Conservation (phyloP, 2,888 invertebrate genomes). For the Acanthacorydalis orientalis region DNA sequence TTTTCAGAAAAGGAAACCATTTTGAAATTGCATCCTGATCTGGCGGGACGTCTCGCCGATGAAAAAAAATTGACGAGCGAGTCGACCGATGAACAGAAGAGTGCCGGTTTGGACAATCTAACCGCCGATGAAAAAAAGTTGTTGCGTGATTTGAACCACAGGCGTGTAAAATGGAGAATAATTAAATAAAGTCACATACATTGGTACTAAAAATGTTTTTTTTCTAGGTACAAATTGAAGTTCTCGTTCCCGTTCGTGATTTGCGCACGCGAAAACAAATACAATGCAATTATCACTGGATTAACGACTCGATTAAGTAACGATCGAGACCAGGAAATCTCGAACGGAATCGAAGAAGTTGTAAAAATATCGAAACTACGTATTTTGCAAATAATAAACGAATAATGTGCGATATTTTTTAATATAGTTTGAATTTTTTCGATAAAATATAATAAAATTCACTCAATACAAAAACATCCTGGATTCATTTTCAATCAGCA, state of each 20-base stretch:
- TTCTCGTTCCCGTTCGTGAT: conserved; percentile 54
- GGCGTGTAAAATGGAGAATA: conserved; percentile 17
- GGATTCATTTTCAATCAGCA: too few species aligned
- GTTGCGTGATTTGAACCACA: conserved; percentile 29
- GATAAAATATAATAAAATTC: too few species aligned
- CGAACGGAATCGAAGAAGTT: conserved; percentile 42
- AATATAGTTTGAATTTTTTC: too few species aligned
- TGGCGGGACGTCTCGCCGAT: conserved; percentile 39
- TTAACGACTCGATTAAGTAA: conserved; percentile 36
- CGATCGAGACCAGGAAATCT: conserved; percentile 33
- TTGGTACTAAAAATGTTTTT: conserved; percentile 4
- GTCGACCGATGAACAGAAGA: conserved; percentile 37
- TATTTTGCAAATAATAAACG: conserved; percentile 29
- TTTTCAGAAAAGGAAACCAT: conserved; percentile 35
- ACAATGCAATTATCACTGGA: conserved; percentile 37
- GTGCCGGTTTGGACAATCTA: conserved; percentile 36
- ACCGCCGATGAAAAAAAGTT: conserved; percentile 31
- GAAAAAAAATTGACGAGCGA: conserved; percentile 37
- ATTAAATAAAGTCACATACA: conserved; percentile 10
- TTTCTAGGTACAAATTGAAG: conserved; percentile 41
- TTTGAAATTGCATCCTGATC: conserved; percentile 43
- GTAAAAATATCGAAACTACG: conserved; percentile 48
- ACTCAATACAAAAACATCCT: too few species aligned
- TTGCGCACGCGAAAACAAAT: conserved; percentile 44
- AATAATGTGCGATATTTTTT: neutral